A percentile compares a stretch with the other conserved stretches of the same genome.
phyloP scores from a whole-genome alignment of 2,888 invertebrate genomes.

The Nasonia oneida region DNA sequence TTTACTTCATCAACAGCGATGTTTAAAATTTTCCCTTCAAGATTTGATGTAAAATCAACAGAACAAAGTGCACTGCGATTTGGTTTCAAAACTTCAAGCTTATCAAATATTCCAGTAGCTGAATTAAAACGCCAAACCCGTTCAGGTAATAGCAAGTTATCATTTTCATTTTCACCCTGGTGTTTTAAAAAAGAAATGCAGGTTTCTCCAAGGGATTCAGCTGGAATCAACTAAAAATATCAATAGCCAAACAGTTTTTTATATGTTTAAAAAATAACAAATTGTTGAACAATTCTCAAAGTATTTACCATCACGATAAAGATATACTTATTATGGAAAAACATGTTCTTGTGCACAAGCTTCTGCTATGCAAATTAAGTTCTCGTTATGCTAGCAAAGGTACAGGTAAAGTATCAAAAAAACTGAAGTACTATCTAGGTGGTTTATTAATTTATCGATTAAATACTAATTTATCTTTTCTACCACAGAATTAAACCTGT shows the following conservation, averaged over 20 bases:
- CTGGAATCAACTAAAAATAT: slow-evolving; percentile 28
- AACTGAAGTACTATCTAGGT: not conserved
- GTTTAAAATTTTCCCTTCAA: slow-evolving; percentile 71
- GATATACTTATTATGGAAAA: not conserved
- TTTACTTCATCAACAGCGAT: slow-evolving; percentile 73
- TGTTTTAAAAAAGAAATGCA: slow-evolving; percentile 50
- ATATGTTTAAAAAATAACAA: not conserved
- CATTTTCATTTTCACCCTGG: slow-evolving; percentile 3
- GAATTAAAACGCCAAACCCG: slow-evolving; percentile 66
- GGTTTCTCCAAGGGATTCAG: slow-evolving; percentile 16
- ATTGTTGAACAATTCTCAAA: not conserved
- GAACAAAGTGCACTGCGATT: slow-evolving; percentile 67
- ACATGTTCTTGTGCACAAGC: not conserved
- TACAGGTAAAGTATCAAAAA: not conserved
- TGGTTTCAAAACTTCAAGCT: slow-evolving; percentile 58
- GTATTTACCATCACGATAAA: not conserved
- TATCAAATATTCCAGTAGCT: slow-evolving; percentile 61
- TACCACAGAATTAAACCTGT: not conserved
- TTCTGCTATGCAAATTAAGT: not conserved
- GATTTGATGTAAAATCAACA: slow-evolving; percentile 66
- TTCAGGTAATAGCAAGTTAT: slow-evolving; percentile 57
- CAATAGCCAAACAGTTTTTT: not conserved
- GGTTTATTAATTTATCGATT: not conserved
- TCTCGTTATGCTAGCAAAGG: not conserved
- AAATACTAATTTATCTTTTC: not conserved